Conservation (phyloP, 2,888 invertebrate species). For the Drosophila vallismaia region DNA sequence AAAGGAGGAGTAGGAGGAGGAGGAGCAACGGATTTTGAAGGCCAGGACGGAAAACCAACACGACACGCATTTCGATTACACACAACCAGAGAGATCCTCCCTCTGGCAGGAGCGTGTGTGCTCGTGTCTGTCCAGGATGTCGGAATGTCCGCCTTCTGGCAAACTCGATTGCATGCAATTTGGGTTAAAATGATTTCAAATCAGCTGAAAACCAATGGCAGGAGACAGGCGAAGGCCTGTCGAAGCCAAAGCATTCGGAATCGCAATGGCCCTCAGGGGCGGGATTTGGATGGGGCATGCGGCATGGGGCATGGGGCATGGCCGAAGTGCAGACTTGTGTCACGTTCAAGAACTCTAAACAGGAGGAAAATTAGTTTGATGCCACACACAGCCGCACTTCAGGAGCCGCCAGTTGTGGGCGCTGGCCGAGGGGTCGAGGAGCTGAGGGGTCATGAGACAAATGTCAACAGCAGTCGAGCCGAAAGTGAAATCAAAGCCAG, state of each 20-base stretch:
- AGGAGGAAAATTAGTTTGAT: slow-evolving; percentile 78
- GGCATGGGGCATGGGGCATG: slow-evolving; percentile 30
- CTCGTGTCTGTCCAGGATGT: slow-evolving; percentile 1
- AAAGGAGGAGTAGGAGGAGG: too few species aligned
- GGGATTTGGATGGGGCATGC: slow-evolving; percentile 5
- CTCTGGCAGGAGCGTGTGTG: not conserved
- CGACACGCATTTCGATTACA: slow-evolving; percentile 42
- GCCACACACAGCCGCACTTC: slow-evolving; percentile 34
- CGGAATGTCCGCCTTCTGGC: slow-evolving; percentile 41
- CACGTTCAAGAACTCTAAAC: slow-evolving; percentile 78
- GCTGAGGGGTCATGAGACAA: slow-evolving; percentile 35
- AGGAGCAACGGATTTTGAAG: slow-evolving; percentile 11
- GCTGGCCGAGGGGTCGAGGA: slow-evolving; percentile 12
- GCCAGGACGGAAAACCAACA: slow-evolving; percentile 12
- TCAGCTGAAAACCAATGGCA: slow-evolving; percentile 65
- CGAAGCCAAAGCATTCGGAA: slow-evolving; percentile 19
- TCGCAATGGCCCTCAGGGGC: slow-evolving; percentile 13
- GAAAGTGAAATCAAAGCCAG: slow-evolving; percentile 73
- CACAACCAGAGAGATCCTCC: slow-evolving; percentile 24
- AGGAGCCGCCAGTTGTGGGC: not conserved
- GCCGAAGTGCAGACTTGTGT: slow-evolving; percentile 71
- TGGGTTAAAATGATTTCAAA: slow-evolving; percentile 74
- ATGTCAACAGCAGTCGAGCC: slow-evolving; percentile 71
- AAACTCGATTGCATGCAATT: slow-evolving; percentile 74
- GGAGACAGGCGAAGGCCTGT: slow-evolving; percentile 34